Conservation (phyloP, 2,888 invertebrate species). For the Gnatocerus cornutus region DNA sequence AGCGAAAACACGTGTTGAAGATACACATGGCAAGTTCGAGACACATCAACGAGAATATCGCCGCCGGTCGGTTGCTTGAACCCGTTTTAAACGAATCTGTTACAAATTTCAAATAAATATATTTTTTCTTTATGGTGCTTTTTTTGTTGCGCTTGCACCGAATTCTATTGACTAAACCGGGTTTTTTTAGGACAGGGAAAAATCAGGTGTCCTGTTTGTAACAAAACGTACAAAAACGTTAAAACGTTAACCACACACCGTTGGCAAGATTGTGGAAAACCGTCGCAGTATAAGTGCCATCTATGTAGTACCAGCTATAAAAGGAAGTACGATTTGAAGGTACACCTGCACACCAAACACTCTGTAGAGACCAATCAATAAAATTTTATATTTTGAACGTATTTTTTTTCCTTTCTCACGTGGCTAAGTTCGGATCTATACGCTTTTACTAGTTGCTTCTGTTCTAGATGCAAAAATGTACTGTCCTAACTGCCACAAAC, state of each 20-base stretch:
- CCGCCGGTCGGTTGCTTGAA: neutral
- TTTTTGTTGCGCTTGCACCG: too few species aligned
- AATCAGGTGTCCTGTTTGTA: constrained; percentile 16
- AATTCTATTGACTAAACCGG: neutral
- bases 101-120: too few species aligned
- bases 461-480: constrained; percentile 31
- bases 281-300: neutral
- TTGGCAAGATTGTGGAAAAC: constrained; percentile 17
- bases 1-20: constrained; percentile 75
- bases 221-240: constrained; percentile 23
- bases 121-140: too few species aligned
- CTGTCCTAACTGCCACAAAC: constrained; percentile 40
- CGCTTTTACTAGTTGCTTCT: constrained; percentile 7
- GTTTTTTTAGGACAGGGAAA: constrained; percentile 15
- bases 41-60: neutral
- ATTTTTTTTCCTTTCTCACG: neutral
- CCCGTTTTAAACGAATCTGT: too few species aligned
- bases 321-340: constrained; percentile 14
- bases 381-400: neutral
- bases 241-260: constrained; percentile 10
- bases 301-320: constrained; percentile 8
- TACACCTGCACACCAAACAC: constrained; percentile 5
- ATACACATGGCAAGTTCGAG: constrained; percentile 37
- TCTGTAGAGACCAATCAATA: neutral
- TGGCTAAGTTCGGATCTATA: neutral